These are phyloP conservation scores for Channa maculata DNA, from an alignment of 2,113 vertebrate genomes.

Conservation along the genomic window DNA sequence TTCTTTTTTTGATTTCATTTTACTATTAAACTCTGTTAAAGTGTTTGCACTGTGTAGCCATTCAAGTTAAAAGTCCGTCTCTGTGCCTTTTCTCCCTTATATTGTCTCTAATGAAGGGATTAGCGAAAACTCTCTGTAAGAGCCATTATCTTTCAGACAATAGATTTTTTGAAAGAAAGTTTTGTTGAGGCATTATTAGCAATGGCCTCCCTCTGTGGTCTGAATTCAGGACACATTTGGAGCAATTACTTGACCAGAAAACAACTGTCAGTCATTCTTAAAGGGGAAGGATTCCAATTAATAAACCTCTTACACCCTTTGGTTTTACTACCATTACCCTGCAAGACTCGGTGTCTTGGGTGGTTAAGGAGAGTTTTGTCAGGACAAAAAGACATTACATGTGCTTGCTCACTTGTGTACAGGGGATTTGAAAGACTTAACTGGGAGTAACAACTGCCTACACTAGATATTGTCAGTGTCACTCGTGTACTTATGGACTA, in stretches of 20 bases:
- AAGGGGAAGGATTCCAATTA: conserved; percentile 92
- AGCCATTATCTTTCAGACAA: conserved; percentile 91
- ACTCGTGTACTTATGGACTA: conserved; percentile 59
- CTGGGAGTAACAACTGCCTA: conserved; percentile 68
- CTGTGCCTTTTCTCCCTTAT: conserved; percentile 66
- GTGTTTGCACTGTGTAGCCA: conserved; percentile 53
- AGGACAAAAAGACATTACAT: conserved; percentile 70
- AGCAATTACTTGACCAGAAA: conserved; percentile 94
- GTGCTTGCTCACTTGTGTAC: conserved; percentile 70
- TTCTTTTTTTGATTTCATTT: conserved; percentile 8
- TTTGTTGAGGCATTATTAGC: conserved; percentile 86
- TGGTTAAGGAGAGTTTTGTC: conserved; percentile 67
- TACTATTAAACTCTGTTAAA: not conserved
- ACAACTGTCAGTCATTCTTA: conserved; percentile 96
- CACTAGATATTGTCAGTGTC: conserved; percentile 64
- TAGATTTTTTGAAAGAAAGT: conserved; percentile 89
- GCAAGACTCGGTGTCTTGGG: conserved; percentile 69
- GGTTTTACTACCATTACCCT: conserved; percentile 84
- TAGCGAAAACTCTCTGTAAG: conserved; percentile 86
- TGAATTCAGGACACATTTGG: conserved; percentile 89
- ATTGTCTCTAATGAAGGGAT: conserved; percentile 88
- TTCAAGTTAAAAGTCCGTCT: conserved; percentile 71
- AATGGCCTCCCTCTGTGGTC: conserved; percentile 85
- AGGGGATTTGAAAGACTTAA: conserved; percentile 76
- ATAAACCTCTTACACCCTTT: conserved; percentile 90